Conservation (phyloP, 2,113 vertebrate genomes). For the Psammodynastes pulverulentus region DNA sequence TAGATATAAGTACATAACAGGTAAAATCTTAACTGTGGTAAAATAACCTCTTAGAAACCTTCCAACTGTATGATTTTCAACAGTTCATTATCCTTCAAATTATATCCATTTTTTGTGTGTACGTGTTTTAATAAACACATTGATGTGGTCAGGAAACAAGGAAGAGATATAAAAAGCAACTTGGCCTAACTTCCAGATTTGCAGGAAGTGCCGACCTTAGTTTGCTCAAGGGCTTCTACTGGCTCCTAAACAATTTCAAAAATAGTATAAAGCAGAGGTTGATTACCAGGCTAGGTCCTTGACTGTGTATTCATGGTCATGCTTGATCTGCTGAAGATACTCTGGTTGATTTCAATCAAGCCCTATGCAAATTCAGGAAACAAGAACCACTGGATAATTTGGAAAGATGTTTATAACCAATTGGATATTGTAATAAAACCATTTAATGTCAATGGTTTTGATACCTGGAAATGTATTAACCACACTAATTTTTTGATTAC, state of each 20-base stretch:
- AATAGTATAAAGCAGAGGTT: background rate
- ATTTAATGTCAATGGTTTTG: too few species aligned
- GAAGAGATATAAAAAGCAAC: background rate
- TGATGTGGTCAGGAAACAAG: background rate
- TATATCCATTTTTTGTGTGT: background rate
- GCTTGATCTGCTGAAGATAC: too few species aligned
- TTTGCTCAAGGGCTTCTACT: background rate
- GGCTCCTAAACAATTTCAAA: background rate
- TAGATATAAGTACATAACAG: too few species aligned
- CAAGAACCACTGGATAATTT: too few species aligned
- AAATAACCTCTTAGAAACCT: too few species aligned
- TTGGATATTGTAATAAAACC: too few species aligned
- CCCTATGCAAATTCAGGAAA: too few species aligned
- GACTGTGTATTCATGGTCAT: too few species aligned
- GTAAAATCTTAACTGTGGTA: too few species aligned
- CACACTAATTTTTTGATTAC: background rate
- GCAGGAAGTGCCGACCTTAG: background rate
- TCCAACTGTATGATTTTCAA: background rate
- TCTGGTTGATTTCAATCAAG: too few species aligned
- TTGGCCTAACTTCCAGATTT: background rate
- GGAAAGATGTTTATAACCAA: too few species aligned
- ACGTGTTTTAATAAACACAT: background rate
- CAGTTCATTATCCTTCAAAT: background rate
- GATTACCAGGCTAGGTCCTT: background rate
- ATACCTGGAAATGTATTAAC: background rate